Conservation (phyloP, 2,113 vertebrate genomes). For the Pongo abelii region DNA sequence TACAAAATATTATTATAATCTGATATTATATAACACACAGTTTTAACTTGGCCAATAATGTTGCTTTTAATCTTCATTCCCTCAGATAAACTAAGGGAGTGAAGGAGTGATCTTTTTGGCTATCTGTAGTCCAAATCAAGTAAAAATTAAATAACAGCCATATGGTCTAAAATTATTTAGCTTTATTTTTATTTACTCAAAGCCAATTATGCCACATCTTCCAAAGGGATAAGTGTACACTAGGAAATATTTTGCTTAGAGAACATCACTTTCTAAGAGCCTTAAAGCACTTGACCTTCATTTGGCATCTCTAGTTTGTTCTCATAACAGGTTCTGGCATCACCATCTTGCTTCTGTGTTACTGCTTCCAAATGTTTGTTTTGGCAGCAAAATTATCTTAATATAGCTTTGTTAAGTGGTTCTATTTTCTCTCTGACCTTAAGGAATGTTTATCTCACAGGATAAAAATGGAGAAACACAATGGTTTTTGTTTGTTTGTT, state of each 20-base stretch:
- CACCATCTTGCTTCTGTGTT: neutral
- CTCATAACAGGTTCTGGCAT: neutral
- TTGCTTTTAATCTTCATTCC: slow-evolving; percentile 20
- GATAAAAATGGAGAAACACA: neutral
- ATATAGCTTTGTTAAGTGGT: neutral
- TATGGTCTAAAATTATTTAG: slow-evolving; percentile 25
- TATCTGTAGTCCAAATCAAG: slow-evolving; percentile 40
- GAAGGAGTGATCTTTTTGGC: neutral
- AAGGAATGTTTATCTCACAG: neutral
- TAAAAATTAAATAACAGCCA: slow-evolving; percentile 40
- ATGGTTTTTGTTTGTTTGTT: neutral
- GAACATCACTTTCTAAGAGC: slow-evolving; percentile 40
- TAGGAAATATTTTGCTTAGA: slow-evolving; percentile 9
- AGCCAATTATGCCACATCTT: slow-evolving; percentile 48
- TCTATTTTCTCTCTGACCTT: neutral
- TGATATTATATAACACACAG: neutral
- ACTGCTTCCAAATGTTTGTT: neutral
- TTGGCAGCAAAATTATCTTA: neutral
- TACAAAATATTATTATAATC: neutral
- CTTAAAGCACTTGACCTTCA: slow-evolving; percentile 42
- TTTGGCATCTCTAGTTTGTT: neutral
- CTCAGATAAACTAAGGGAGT: neutral
- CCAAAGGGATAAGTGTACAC: neutral
- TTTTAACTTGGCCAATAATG: neutral
- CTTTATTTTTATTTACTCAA: slow-evolving; percentile 58